Base-by-base conservation (phyloP, 2,113 vertebrate species). In the Tinamus guttatus region DNA sequence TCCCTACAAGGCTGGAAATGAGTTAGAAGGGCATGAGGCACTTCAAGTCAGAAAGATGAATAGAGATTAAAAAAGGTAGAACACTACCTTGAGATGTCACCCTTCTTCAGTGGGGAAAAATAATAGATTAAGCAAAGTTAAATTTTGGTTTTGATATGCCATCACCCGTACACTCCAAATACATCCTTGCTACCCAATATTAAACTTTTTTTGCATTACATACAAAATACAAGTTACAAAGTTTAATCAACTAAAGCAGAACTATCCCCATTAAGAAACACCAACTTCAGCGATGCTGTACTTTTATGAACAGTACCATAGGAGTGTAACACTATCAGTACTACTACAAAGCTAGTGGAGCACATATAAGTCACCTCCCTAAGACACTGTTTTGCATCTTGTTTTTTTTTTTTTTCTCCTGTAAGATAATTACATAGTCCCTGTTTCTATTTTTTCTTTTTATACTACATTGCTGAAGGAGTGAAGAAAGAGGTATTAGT, bases 401-500 rank as follows among this genome's bases (percentile, higher is more conserved):
- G 30, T 49, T 60, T 54, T 49, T 70, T 12, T 15, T 67, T 45
- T 5, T 16, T 16, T 17, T 16, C 15, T 13, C 40, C 40, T 59
- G 30, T 5, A 45, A 67, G 24, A 84, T 47, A 64, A 81, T 87
- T 59, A 59, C 13, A 18, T 28, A 24, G 5, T 15, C 67, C 12
- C 51, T 54, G 4, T 13, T 67, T 67, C n/a, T 1, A 0, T 58
- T 87, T 81, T 65, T n/a, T 20, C 27, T 58, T 87, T 93, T 85
- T 81, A 84, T 49, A 81, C 64, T 81, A 20, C 18, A 11, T 30
- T 64, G 22, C 49, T 62, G 58, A 38, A 81, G 93, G 20, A 34
- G 4, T 84, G 90, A 71, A 58, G 40, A 77, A 59, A 63, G 82
- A 93, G 40, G 67, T 30, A 56, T 93, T 79, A 87, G 67, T 73